Conservation (phyloP, 1,140 invertebrate species). For the Nylanderia fulva region DNA sequence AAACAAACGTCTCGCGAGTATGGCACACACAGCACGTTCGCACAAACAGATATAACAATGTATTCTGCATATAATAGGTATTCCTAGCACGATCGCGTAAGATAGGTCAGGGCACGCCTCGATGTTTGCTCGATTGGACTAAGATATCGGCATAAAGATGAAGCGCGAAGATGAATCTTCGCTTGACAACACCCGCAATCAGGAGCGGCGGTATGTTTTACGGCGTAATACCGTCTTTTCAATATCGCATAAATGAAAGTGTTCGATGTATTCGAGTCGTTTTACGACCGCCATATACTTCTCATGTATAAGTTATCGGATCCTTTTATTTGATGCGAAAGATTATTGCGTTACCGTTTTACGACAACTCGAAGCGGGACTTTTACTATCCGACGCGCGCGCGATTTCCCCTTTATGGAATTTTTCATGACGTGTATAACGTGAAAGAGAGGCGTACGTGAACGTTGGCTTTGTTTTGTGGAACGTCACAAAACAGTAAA, state of each 20-base stretch:
- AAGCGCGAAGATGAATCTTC: neutral
- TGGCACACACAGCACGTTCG: neutral
- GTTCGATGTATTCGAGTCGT: neutral
- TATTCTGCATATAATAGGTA: neutral
- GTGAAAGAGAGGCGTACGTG: neutral
- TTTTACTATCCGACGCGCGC: neutral
- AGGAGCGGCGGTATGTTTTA: neutral
- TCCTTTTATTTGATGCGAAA: neutral
- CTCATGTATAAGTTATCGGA: conserved; percentile 2
- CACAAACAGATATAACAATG: neutral
- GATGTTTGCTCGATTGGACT: neutral
- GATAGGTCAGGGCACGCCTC: neutral
- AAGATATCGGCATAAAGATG: neutral
- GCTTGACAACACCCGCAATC: neutral
- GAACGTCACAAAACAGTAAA: neutral
- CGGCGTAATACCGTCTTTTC: neutral
- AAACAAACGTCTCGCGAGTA: neutral
- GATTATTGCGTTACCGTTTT: conserved; percentile 38
- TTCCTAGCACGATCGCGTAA: neutral
- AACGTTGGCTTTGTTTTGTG: neutral
- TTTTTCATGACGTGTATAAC: neutral
- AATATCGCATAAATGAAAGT: conserved; percentile 5
- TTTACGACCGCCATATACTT: neutral
- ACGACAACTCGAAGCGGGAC: neutral
- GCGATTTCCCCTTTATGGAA: conserved; percentile 8